Evolutionary conservation across 2,888 invertebrate species (phyloP), one percentile per base, ranked within the genome.

Genomic region (Drosophila villosipedis): DNA sequence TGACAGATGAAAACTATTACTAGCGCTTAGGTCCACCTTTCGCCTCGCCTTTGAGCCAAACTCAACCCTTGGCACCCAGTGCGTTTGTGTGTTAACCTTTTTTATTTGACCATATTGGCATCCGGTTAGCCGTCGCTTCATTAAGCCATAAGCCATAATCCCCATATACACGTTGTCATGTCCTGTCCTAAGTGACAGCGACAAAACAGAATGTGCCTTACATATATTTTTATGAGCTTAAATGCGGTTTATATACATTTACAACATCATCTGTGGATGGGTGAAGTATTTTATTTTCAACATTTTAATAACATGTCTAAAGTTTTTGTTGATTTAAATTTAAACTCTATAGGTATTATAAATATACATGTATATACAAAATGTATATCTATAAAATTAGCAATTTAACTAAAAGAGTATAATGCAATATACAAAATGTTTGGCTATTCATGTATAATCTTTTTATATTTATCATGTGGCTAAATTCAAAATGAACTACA

Each of bases 101-200:
- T 71, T 69, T 73, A 43, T 69, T 64, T 59, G 67, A 52, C 67
- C 84, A 72, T 65, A 66, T 79, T 76, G 83, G 53, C 73, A 69
- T 67, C 65, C 86, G 75, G 73, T 86, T 79, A 83, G 77, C 53
- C 50, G 62, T 63, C 89, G 86, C 88, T 86, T 86, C 88, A 86
- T 86, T 86, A 84, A 84, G 88, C 90, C 88, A 76, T 84, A 74
- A 74, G 57, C 72, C 70, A 54, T 14, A 22, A 47, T 47, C 47
- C 47, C 25, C 22, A 22, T 16, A 16, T 33, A 74, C 79, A 77
- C 67, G 61, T 63, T 72, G 68, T 63, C 63, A 72, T 74, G 76
- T 69, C 89, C 76, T 73, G 80, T 85, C 63, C 76, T 71, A 41
- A 52, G 47, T 57, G 49, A 55, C 55, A 39, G 43, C 30, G 16